Evolutionary conservation across 2,113 vertebrate genomes (phyloP).

Genomic region (Esox niger): DNA sequence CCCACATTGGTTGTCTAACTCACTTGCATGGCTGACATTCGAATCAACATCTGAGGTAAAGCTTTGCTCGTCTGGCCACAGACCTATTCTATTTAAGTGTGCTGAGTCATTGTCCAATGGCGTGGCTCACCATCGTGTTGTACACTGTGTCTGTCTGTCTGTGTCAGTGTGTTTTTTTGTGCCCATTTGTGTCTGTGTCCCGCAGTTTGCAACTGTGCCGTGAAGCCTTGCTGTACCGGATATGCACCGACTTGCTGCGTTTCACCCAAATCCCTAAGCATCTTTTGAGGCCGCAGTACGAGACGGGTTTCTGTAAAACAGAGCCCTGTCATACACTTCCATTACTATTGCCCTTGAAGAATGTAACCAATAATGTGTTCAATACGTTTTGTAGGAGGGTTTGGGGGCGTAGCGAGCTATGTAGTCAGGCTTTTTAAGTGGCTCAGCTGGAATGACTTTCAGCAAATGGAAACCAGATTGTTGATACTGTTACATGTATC

Average conservation of each 20-base stretch:
- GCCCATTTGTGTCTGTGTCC: conserved; percentile 13
- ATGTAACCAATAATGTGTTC: conserved; percentile 49
- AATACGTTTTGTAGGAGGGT: conserved; percentile 4
- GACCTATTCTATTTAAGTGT: conserved; percentile 33
- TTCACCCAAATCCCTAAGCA: conserved; percentile 46
- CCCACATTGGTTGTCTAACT: conserved; percentile 27
- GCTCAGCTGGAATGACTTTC: conserved; percentile 31
- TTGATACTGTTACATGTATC: conserved; percentile 16
- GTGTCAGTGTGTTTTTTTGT: conserved; percentile 20
- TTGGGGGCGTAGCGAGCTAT: conserved; percentile 6
- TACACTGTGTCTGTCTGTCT: conserved; percentile 10
- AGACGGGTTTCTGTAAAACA: conserved; percentile 45
- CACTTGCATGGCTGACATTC: conserved; percentile 30
- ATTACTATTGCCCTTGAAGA: conserved; percentile 48
- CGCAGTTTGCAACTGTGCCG: conserved; percentile 11
- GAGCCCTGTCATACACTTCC: conserved; percentile 43
- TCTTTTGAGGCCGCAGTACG: conserved; percentile 58
- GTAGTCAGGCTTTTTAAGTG: conserved; percentile 15
- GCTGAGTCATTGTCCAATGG: conserved; percentile 30
- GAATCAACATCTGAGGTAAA: neutral
- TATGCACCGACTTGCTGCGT: conserved; percentile 26
- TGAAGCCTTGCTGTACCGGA: conserved; percentile 15
- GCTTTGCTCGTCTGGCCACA: conserved; percentile 31
- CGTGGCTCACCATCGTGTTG: conserved; percentile 23
- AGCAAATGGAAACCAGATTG: conserved; percentile 36